A percentile compares a stretch with the other conserved stretches of the same genome.
Evolutionary conservation across 2,113 vertebrate species (phyloP).

Genomic region (Lycaon pictus): DNA sequence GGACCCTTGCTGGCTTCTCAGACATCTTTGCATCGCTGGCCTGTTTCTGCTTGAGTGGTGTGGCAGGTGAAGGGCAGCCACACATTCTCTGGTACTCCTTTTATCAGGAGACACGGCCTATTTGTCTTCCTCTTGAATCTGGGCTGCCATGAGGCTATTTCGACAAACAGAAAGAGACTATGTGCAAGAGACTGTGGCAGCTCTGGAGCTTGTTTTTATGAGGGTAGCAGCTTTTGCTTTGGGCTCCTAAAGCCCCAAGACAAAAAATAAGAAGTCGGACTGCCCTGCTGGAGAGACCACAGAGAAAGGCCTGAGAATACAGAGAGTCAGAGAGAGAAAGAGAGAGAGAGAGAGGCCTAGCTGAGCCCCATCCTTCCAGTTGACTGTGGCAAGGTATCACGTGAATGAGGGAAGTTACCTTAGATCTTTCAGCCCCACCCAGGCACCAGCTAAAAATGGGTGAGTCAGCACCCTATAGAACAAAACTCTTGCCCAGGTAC

Average conservation of each 20-base stretch:
- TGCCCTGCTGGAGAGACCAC: background rate
- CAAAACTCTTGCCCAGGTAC: background rate
- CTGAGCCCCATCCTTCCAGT: background rate
- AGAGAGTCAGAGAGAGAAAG: background rate
- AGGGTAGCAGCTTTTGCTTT: background rate
- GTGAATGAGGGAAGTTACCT: background rate
- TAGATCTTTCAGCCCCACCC: background rate
- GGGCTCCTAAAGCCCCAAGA: background rate
- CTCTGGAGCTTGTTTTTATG: background rate
- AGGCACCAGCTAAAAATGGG: background rate
- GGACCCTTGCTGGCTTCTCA: background rate
- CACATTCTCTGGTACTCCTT: background rate
- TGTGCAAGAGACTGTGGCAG: background rate
- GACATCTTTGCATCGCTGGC: background rate
- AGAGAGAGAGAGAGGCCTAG: background rate
- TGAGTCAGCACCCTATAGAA: background rate
- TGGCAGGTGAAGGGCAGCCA: background rate
- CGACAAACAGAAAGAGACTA: background rate
- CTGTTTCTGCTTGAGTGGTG: background rate
- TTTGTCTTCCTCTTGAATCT: background rate
- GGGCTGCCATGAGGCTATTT: background rate
- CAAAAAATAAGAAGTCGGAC: background rate
- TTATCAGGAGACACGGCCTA: background rate
- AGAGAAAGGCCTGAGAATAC: background rate
- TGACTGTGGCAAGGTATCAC: background rate